Base-by-base conservation (phyloP, 2,797 vertebrate genomes). In the Acanthiza pusilla region DNA sequence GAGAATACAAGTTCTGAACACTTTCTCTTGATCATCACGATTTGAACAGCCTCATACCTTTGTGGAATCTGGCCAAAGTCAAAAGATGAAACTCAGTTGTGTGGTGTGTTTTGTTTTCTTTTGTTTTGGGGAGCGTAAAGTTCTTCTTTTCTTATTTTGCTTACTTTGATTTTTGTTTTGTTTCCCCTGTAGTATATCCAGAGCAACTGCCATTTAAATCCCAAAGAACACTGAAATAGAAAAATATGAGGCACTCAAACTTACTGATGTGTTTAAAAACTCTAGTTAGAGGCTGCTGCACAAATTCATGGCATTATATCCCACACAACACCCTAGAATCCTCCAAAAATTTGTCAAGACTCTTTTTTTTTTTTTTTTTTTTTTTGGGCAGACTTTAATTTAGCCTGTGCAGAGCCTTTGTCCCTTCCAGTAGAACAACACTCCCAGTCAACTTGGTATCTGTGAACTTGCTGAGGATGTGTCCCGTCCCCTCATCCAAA, bases 61-160 rank as follows among this genome's bases (percentile, higher is more conserved):
- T 43, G n/a, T 58, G n/a, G 34, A 62, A 72, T 68, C 36, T 66
- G 10, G 14, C 10, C 16, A 72, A 88, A 81, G n/a, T 66, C 12
- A 57, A 86, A 80, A 66, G 16, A 60, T 40, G 11, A 83, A 80
- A 25, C 4, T 77, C 19, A 26, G 7, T 45, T 79, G 20, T n/a
- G 43, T 61, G 14, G 4, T 66, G 4, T 65, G 20, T 19, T 57
- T 68, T 74, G 5, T 38, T 51, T 25, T 25, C 11, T 47, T 62
- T 55, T 45, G 6, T 30, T 34, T 25, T 7, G 10, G 16, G 11
- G 8, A 34, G 5, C 1, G 6, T 43, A 47, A 6, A 11, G 1
- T 25, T 65, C 11, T 57, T 26, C 6, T 60, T 61, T 36, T 27
- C 4, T 58, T 66, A 4, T 53, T 84, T 68, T 68, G 8, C 38